Evolutionary conservation across 2,113 vertebrate genomes (phyloP).

Genomic region (Phalacrocorax brasilianus): DNA sequence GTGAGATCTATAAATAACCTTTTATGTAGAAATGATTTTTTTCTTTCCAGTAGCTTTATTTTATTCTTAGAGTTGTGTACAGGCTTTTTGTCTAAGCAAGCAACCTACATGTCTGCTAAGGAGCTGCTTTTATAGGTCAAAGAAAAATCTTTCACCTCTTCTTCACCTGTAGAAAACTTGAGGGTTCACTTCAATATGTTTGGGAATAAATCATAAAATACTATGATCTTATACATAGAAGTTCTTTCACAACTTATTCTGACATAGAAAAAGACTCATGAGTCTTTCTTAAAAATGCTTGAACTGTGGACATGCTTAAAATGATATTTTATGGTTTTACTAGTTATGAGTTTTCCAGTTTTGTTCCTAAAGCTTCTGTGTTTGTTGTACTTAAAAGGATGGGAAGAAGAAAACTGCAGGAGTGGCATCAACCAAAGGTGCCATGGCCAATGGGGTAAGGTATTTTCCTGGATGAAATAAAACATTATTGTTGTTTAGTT

Average conservation of each 20-base stretch:
- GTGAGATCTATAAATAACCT: conserved; percentile 12
- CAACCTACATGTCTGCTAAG: neutral
- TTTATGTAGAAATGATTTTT: neutral
- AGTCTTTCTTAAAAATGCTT: neutral
- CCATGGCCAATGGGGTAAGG: neutral
- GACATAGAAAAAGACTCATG: neutral
- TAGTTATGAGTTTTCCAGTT: neutral
- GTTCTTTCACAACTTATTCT: neutral
- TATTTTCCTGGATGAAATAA: neutral
- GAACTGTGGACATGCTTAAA: neutral
- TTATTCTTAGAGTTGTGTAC: neutral
- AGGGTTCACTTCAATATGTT: neutral
- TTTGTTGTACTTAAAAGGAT: neutral
- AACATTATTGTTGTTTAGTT: neutral
- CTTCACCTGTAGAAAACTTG: neutral
- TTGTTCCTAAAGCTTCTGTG: neutral
- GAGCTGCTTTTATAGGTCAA: neutral
- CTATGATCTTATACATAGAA: neutral
- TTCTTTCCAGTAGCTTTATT: neutral
- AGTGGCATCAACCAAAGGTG: neutral
- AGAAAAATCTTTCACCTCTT: neutral
- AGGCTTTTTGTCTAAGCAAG: neutral
- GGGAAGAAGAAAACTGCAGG: neutral
- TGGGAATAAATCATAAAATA: neutral
- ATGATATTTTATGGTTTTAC: neutral